phyloP scores from a whole-genome alignment of 92 coral and sea anemone species.

The Umimayanthus kanabou region DNA sequence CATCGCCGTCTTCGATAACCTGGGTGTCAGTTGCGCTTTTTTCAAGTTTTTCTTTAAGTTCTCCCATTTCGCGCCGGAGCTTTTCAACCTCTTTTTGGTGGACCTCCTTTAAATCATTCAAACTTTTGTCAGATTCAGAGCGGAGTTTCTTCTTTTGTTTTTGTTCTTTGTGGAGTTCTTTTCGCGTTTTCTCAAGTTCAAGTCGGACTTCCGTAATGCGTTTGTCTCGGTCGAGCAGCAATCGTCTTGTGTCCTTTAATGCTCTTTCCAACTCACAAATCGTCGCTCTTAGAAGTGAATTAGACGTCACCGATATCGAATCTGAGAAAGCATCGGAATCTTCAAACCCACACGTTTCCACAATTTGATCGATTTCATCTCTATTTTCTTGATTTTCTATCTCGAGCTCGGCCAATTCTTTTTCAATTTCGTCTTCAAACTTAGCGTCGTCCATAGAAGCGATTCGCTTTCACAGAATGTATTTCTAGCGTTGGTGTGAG shows the following conservation, averaged over 20 bases:
- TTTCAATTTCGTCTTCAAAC: conserved; percentile 30
- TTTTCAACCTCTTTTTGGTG: conserved; percentile 62
- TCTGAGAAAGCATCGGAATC: conserved; percentile 58
- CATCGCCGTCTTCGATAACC: conserved; percentile 71
- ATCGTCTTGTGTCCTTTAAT: conserved; percentile 78
- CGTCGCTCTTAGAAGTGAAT: conserved; percentile 86
- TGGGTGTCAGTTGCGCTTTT: conserved; percentile 51
- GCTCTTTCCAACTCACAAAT: conserved; percentile 94
- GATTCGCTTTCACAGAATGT: neutral
- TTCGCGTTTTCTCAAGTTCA: conserved; percentile 83
- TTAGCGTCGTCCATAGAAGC: conserved; percentile 27
- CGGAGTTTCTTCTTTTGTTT: conserved; percentile 67
- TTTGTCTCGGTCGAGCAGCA: conserved; percentile 85
- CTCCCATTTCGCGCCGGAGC: conserved; percentile 58
- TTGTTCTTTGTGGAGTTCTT: conserved; percentile 87
- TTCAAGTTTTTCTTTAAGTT: conserved; percentile 61
- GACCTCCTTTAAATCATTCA: conserved; percentile 57
- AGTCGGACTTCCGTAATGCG: conserved; percentile 72
- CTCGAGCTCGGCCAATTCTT: conserved; percentile 62
- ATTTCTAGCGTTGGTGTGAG: neutral
- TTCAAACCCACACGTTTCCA: conserved; percentile 3
- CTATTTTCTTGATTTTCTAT: conserved; percentile 53
- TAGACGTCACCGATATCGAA: conserved; percentile 72
- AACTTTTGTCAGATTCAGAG: conserved; percentile 49
- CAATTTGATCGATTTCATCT: conserved; percentile 18